Percentiles rank a stretch among this genome's conserved stretches.
Evolutionary conservation across 37 sponge, comb jelly and placozoan genomes (phyloP).

Genomic region (Beroe forskalii): DNA sequence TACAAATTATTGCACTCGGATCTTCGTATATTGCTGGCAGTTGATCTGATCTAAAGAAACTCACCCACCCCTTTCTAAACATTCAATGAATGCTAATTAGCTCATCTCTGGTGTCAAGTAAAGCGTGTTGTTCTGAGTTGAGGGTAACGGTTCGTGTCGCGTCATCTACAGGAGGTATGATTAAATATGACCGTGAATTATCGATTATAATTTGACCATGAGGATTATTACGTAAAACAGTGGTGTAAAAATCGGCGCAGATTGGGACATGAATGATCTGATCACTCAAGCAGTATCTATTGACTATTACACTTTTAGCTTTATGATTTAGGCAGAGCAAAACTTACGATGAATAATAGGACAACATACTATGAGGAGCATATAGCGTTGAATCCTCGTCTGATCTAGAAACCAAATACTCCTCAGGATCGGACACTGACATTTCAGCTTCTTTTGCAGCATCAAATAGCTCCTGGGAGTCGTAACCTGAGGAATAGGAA

Average conservation of each 20-base stretch:
- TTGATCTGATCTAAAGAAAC: neutral
- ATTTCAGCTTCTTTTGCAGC: constrained; percentile 50
- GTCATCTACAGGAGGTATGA: neutral
- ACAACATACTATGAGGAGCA: constrained; percentile 46
- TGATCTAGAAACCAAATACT: constrained; percentile 60
- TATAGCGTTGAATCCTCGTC: constrained; percentile 32
- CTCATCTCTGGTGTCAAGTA: neutral
- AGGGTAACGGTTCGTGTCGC: neutral
- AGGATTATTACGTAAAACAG: too few species aligned
- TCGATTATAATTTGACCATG: too few species aligned
- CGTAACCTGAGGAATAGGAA: constrained; percentile 50
- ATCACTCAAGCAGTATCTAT: too few species aligned
- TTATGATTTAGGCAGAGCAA: too few species aligned
- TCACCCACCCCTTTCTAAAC: constrained; percentile 7
- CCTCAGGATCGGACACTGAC: constrained; percentile 63
- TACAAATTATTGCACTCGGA: neutral
- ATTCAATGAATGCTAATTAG: constrained; percentile 23
- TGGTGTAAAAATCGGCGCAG: too few species aligned
- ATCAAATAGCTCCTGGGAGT: constrained; percentile 9
- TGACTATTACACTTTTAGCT: too few species aligned
- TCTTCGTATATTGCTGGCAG: neutral
- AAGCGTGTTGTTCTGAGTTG: constrained; percentile 29
- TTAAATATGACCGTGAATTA: too few species aligned
- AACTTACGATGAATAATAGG: too few species aligned
- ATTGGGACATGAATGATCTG: too few species aligned